Conservation (phyloP, 2,888 invertebrate species). For the Cerceris rybyensis region DNA sequence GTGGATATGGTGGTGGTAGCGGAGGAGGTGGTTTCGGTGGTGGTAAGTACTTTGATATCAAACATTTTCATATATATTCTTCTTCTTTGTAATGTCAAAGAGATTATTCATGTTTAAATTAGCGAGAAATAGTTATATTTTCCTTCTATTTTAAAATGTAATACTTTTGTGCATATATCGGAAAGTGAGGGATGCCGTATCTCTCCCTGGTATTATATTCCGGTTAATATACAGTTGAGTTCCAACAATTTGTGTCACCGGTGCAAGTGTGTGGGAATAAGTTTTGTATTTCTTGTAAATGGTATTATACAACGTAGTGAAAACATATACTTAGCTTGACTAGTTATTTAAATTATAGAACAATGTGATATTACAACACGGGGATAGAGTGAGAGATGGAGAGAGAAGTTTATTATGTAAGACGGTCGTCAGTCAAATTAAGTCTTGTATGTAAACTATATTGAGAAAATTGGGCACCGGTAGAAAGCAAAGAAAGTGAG, state of each 20-base stretch:
- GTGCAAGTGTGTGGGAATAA: neutral
- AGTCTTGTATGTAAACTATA: slow-evolving; percentile 39
- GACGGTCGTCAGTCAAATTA: slow-evolving; percentile 21
- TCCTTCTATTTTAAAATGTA: too few species aligned
- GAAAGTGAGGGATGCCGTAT: too few species aligned
- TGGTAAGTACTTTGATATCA: slow-evolving; percentile 33
- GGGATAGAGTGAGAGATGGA: neutral
- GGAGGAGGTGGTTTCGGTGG: slow-evolving; percentile 40
- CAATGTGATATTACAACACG: slow-evolving; percentile 1
- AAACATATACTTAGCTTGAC: slow-evolving; percentile 1
- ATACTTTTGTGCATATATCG: too few species aligned
- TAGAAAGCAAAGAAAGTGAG: slow-evolving; percentile 41
- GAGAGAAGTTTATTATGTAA: neutral
- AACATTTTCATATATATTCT: neutral
- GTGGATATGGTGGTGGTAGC: slow-evolving; percentile 41
- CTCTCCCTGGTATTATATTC: neutral
- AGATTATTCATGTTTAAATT: too few species aligned
- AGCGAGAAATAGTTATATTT: too few species aligned
- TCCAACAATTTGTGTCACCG: neutral
- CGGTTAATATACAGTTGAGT: neutral
- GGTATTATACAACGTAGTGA: slow-evolving; percentile 11
- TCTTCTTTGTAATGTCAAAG: too few species aligned
- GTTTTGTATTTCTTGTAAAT: neutral
- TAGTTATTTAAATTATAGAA: slow-evolving; percentile 3
- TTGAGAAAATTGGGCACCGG: slow-evolving; percentile 25